Evolutionary conservation across 2,113 vertebrate genomes (phyloP), one percentile per base, ranked within the genome.

Genomic region (Haplotaxodon microlepis): DNA sequence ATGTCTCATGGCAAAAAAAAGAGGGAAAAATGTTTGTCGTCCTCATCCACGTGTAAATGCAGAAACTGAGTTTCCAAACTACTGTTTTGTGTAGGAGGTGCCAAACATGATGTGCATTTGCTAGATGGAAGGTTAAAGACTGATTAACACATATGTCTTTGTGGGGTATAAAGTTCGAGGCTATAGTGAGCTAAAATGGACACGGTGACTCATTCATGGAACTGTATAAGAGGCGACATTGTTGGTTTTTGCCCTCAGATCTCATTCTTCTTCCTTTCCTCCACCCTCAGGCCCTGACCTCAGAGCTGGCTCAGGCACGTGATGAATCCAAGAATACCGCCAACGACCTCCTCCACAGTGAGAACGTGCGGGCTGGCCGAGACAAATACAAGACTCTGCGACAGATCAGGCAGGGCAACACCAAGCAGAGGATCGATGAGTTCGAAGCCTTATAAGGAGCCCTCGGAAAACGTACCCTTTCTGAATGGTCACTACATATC

Each of bases 361-460:
- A 98, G 95, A 99, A 99, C 40, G 94, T 98, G 90, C 92, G 97
- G 34, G 97, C 95, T 47, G 98, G 98, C 50, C 98, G 98, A 24
- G 98, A 99, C 97, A 99, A 99, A 95, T 99, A 99, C 97, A 99
- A 99, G 96, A 99, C 98, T 0, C 96, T 99, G 96, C 96, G 97
- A 90, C 98, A 99, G 96, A 99, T 99, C 93, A 95, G 98, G 5
- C 97, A 97, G 95, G 98, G 98, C 92, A 99, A 99, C 97, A 99
- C 98, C 91, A 99, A 99, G 97, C 98, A 99, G 97, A 97, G 98
- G 88, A 99, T 99, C 5, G 98, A 99, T 6, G 98, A 99, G 96
- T 99, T 99, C 31, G 98, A 99, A 92, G 97, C 98, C n/a, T 97
- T 99, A 97, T 99, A 98, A 96, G 91, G 61, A 14, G 73, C 84